Evolutionary conservation across 2,888 invertebrate genomes (phyloP), one percentile per base, ranked within the genome.

Genomic region (Athetis lepigone): DNA sequence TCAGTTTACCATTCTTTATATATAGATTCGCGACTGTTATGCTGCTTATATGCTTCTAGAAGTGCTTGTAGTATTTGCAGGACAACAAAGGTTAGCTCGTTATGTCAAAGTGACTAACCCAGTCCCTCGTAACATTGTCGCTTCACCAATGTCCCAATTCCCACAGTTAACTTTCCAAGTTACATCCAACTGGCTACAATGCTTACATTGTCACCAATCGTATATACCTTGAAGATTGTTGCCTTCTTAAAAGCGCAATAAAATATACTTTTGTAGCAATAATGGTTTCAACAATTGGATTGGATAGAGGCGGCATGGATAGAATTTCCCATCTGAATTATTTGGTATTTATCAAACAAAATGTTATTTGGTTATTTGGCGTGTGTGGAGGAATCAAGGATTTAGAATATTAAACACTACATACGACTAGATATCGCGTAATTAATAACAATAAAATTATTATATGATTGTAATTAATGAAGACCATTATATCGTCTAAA

Each of bases 381-480:
- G 13, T 18, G 8, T 33, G 33, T 11, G 11, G 1, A 11, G 11
- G 8, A 8, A 13, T 9, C 13, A 13, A 18, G 4, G 1, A 16
- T 43, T 25, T 11, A 29, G 8, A 66, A 66, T 45, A 64, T 18
- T 21, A 36, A 19, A 13, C 13, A 40, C 37, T 19, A 50, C 18
- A 47, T 19, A 50, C 18, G 16, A n/a, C 6, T 27, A 37, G 13
- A n/a, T 36, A 16, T n/a, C 23, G 36, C 37, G 7, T 29, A 29
- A 73, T 23, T 13, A 19, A 40, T 19, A 29, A 13, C 46, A 27
- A 55, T 61, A 46, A 70, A 70, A 46, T 51, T 37, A 21, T n/a
- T n/a, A n/a, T n/a, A 60, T 42, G 7, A 40, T 45, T 65, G 42
- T 45, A 60, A 40, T 58, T 58, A 39, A 33, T 29, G 5, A 45